phyloP scores from a whole-genome alignment of 2,797 vertebrate genomes.

The Coreius guichenoti region DNA sequence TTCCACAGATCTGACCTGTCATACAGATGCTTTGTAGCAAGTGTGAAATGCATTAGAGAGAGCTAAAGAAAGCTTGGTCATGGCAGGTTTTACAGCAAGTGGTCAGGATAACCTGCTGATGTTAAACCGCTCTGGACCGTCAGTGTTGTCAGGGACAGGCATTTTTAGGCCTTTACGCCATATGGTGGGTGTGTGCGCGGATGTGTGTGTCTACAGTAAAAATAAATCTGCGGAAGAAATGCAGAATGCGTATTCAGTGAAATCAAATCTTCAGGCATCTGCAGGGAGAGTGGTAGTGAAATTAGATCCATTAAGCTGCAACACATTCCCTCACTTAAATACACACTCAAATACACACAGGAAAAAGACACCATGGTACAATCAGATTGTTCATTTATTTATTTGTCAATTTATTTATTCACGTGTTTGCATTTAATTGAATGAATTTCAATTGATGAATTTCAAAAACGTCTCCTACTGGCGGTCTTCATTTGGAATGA shows the following conservation, averaged over 20 bases:
- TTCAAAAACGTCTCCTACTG: constrained; percentile 1
- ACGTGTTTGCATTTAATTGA: not conserved
- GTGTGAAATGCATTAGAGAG: not conserved
- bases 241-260: constrained; percentile 43
- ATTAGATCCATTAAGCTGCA: constrained; percentile 38
- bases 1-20: not conserved
- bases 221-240: constrained; percentile 15
- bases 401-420: constrained; percentile 10
- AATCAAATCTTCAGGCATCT: constrained; percentile 42
- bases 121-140: not conserved
- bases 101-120: constrained; percentile 7
- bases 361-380: not conserved
- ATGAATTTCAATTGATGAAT: not conserved
- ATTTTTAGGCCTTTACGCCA: constrained; percentile 44
- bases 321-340: constrained; percentile 11
- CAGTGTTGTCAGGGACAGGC: not conserved
- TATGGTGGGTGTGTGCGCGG: constrained; percentile 30
- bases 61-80: not conserved
- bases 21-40: not conserved
- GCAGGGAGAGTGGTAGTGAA: constrained; percentile 38
- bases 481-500: constrained; percentile 3
- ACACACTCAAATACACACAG: constrained; percentile 16
- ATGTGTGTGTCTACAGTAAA: constrained; percentile 39
- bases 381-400: constrained; percentile 2
- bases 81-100: not conserved